Base-by-base conservation (phyloP, 2,113 vertebrate species). In the Tachuris rubrigastra region DNA sequence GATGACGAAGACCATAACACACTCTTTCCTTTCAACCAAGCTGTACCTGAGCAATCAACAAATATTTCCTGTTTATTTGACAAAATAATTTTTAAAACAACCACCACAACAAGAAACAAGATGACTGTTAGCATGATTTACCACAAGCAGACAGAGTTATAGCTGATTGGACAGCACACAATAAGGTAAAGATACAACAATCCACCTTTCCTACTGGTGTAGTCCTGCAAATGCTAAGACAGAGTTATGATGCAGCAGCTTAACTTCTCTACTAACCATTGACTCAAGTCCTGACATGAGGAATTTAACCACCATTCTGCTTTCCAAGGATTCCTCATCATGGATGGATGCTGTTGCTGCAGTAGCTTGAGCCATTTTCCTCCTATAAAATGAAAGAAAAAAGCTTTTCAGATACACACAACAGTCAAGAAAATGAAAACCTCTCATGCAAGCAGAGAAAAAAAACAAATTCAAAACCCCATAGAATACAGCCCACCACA, bases 241-340 rank as follows among this genome's bases (percentile, higher is more conserved):
- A 46, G 13, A 78, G 41, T 24, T 73, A 41, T 6, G 15, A 83
- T 1, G 2, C 17, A 87, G 60, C n/a, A 63, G 50, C 23, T 86
- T 31, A 49, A 68, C 9, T 39, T 44, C 19, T 62, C 44, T 89
- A 96, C 97, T 98, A 89, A 98, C 98, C 98, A 98, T 98, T 35
- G 98, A 98, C 73, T 98, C 98, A 3, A 98, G 97, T 10, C 98
- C 98, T 55, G 98, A 98, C 98, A 98, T 98, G 62, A 98, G 98
- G 83, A 98, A 97, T 0, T 96, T 98, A 59, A 98, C 97, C 86
- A 97, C 98, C 96, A 98, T 96, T 87, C 96, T 97, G 93, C 96
- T 98, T 92, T 98, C 98, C 4, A 96, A 96, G 8, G 96, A 94
- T n/a, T 98, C 97, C 44, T 98, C 97, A 17, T 97, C 95, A 21